Percentiles rank a stretch among this genome's conserved stretches.
Conservation (phyloP, 2,888 invertebrate species). For the Blomia tropicalis region DNA sequence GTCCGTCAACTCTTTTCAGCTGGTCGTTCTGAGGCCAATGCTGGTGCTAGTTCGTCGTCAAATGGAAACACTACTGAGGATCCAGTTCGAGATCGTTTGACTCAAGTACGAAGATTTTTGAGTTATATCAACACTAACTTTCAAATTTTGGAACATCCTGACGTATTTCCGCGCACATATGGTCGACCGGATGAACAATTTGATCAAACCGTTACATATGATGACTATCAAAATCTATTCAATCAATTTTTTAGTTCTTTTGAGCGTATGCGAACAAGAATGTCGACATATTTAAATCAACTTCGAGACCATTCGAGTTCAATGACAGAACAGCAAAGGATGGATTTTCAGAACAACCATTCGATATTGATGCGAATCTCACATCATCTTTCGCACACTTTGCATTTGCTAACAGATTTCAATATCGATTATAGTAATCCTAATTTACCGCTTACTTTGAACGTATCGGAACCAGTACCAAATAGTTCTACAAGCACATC, state of each 20-base stretch:
- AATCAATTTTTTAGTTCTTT: neutral
- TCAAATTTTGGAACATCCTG: slow-evolving; percentile 17
- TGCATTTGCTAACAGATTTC: slow-evolving; percentile 73
- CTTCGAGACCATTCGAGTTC: neutral
- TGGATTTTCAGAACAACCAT: slow-evolving; percentile 5
- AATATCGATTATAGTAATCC: slow-evolving; percentile 52
- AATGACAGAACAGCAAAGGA: neutral
- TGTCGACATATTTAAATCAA: neutral
- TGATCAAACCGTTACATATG: neutral
- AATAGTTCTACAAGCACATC: neutral
- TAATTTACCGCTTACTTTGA: slow-evolving; percentile 51
- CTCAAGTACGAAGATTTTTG: slow-evolving; percentile 5
- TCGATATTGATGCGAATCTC: slow-evolving; percentile 34
- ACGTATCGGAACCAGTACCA: slow-evolving; percentile 45
- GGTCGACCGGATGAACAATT: neutral
- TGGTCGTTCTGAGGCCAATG: neutral
- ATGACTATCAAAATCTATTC: neutral
- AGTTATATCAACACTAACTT: slow-evolving; percentile 19
- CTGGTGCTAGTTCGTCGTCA: neutral
- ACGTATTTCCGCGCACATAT: neutral
- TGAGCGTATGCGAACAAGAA: neutral
- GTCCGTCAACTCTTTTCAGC: slow-evolving; percentile 30
- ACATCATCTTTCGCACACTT: slow-evolving; percentile 71
- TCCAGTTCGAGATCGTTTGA: slow-evolving; percentile 6
- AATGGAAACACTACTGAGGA: neutral